These are phyloP conservation scores for Leptestheria dahalacensis DNA, from an alignment of 1,140 invertebrate genomes.

Conservation along the genomic window DNA sequence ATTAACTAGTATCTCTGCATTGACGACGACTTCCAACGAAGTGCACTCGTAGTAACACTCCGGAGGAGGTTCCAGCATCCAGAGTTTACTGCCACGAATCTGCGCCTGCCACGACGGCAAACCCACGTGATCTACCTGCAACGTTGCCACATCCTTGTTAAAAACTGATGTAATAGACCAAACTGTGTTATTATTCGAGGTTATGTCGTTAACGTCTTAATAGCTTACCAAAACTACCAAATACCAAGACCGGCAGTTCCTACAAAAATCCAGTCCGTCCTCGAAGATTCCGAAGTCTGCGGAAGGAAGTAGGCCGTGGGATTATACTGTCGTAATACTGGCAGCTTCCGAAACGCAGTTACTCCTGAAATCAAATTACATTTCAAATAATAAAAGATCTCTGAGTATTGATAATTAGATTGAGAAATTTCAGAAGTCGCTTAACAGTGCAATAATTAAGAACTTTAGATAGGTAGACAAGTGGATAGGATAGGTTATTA, in stretches of 20 bases:
- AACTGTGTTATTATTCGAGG: conserved; percentile 27
- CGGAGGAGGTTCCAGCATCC: conserved; percentile 70
- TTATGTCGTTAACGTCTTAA: too few relatives aligned
- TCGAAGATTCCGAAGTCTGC: conserved; percentile 34
- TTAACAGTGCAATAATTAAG: too few relatives aligned
- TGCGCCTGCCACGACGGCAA: conserved; percentile 92
- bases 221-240: too few relatives aligned
- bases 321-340: conserved; percentile 60
- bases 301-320: conserved; percentile 76
- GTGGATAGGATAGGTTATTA: too few relatives aligned
- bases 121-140: conserved; percentile 73
- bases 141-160: background rate
- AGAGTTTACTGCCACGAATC: conserved; percentile 64
- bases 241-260: conserved; percentile 82
- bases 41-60: conserved; percentile 69
- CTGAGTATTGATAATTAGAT: background rate
- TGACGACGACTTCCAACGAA: conserved; percentile 49
- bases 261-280: conserved; percentile 88
- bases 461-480: too few relatives aligned
- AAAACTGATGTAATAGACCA: background rate
- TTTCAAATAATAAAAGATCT: background rate
- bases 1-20: conserved; percentile 88
- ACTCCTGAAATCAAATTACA: conserved; percentile 43
- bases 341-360: conserved; percentile 71
- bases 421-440: too few relatives aligned